Conservation (phyloP, 2,888 invertebrate species). For the Acrobasis repandana region DNA sequence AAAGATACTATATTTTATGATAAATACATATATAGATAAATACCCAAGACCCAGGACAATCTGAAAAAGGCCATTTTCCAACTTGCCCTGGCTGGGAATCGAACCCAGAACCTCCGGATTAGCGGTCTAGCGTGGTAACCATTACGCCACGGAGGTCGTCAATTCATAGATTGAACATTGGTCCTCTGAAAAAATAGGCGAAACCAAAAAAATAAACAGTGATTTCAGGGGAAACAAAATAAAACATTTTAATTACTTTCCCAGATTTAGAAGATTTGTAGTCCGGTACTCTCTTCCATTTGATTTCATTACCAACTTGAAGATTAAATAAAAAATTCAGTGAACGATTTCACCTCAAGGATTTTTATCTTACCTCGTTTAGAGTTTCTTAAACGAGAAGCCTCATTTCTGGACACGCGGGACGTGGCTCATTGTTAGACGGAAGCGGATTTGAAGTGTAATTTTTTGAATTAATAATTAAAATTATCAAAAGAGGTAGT, state of each 20-base stretch:
- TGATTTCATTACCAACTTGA: slow-evolving; percentile 14
- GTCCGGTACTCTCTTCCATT: slow-evolving; percentile 5
- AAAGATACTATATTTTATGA: no score
- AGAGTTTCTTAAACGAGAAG: slow-evolving; percentile 27
- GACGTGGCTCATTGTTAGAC: background rate
- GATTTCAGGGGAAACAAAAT: background rate
- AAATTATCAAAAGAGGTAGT: no score
- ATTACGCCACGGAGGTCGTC: no score
- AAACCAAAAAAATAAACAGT: background rate
- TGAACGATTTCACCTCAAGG: slow-evolving; percentile 14
- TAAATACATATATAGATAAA: no score
- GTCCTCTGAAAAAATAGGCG: background rate
- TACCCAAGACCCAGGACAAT: no score
- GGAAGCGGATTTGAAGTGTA: no score
- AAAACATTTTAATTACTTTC: background rate
- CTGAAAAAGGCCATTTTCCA: no score
- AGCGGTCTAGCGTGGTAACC: no score
- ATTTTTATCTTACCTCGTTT: slow-evolving; percentile 17
- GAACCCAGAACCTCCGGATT: no score
- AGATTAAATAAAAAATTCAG: slow-evolving; percentile 20
- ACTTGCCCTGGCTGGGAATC: no score
- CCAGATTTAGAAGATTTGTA: slow-evolving; percentile 1
- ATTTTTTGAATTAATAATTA: no score
- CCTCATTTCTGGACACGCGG: background rate
- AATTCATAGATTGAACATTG: background rate